Conservation (phyloP, 2,113 vertebrate genomes). For the Menura novaehollandiae region DNA sequence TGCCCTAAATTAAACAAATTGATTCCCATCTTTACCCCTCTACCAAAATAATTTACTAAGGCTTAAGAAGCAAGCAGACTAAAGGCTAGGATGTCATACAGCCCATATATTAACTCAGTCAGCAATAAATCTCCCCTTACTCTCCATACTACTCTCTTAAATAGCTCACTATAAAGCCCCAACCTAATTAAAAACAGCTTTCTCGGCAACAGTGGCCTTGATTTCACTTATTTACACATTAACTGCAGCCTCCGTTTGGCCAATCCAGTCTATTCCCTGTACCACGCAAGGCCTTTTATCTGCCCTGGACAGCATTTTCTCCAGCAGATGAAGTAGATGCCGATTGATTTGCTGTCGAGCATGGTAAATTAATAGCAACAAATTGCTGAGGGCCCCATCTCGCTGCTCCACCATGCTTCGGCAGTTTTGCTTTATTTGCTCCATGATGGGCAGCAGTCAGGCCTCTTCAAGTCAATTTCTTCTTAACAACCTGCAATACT, state of each 20-base stretch:
- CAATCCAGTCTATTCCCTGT: conserved; percentile 75
- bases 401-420: conserved; percentile 82
- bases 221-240: conserved; percentile 89
- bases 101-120: conserved; percentile 53
- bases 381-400: conserved; percentile 86
- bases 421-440: conserved; percentile 88
- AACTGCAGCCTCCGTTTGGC: conserved; percentile 78
- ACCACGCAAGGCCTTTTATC: conserved; percentile 80
- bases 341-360: conserved; percentile 96
- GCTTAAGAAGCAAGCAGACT: conserved; percentile 42
- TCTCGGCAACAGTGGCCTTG: conserved; percentile 76
- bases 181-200: conserved; percentile 84
- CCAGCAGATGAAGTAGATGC: conserved; percentile 85
- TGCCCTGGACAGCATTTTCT: conserved; percentile 85
- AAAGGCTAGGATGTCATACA: conserved; percentile 45
- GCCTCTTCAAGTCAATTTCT: conserved; percentile 93
- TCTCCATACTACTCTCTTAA: conserved; percentile 67
- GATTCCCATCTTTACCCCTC: conserved; percentile 17
- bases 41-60: conserved; percentile 63
- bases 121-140: conserved; percentile 66
- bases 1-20: conserved; percentile 62
- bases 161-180: conserved; percentile 73
- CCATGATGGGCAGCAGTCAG: conserved; percentile 87
- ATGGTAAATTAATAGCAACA: conserved; percentile 91
- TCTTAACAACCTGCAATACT: conserved; percentile 94